These are phyloP conservation scores for Syngnathus scovelli DNA, from an alignment of 2,113 vertebrate genomes.

Conservation along the genomic window DNA sequence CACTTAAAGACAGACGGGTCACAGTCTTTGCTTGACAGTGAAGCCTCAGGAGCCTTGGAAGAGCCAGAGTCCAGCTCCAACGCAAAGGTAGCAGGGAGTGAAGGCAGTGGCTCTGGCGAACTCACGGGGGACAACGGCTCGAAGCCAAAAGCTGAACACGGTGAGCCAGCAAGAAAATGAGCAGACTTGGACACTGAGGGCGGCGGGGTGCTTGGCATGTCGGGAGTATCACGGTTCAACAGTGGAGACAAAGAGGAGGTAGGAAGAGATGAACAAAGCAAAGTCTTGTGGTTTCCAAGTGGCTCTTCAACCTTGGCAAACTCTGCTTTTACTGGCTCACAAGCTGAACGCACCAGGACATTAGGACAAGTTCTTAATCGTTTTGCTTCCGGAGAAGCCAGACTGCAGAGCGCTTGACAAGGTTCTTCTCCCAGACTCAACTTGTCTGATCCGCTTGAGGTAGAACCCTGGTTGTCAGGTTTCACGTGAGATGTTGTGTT, in stretches of 20 bases:
- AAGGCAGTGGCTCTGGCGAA: constrained; percentile 51
- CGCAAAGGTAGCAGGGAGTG: constrained; percentile 20
- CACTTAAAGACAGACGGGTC: constrained; percentile 46
- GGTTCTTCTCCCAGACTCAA: neutral
- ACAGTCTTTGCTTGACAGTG: neutral
- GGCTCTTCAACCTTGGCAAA: constrained; percentile 11
- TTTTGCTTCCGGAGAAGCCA: neutral
- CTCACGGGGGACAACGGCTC: constrained; percentile 45
- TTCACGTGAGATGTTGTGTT: neutral
- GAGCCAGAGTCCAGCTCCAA: constrained; percentile 15
- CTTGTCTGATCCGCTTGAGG: neutral
- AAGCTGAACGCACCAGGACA: constrained; percentile 2
- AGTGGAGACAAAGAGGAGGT: constrained; percentile 13
- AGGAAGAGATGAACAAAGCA: constrained; percentile 16
- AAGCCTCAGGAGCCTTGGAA: constrained; percentile 7
- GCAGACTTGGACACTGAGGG: constrained; percentile 17
- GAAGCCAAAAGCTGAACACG: constrained; percentile 47
- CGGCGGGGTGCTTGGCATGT: constrained; percentile 11
- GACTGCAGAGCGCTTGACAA: neutral
- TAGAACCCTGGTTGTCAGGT: neutral
- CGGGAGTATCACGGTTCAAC: neutral
- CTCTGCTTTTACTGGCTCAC: neutral
- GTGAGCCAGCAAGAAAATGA: constrained; percentile 30
- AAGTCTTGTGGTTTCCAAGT: neutral
- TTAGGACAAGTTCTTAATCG: neutral